These are phyloP conservation scores for Vespertilio murinus DNA, from an alignment of 2,797 vertebrate species.

Conservation along the genomic window DNA sequence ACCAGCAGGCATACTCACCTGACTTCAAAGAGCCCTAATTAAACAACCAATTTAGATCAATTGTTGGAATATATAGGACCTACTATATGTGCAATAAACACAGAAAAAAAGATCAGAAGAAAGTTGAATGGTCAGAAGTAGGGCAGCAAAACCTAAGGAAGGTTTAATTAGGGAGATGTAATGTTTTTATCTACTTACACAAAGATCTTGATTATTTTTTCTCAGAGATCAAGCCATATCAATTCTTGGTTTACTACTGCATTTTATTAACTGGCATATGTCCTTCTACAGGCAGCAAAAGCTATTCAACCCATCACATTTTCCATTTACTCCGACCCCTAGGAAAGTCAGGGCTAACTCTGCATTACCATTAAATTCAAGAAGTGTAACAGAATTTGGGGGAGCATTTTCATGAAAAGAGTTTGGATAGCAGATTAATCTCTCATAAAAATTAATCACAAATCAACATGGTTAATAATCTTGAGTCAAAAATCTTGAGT, in stretches of 20 bases:
- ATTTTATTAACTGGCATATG: neutral
- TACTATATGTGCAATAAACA: neutral
- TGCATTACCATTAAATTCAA: neutral
- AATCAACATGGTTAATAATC: neutral
- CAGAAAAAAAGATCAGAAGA: neutral
- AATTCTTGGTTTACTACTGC: slow-evolving; percentile 11
- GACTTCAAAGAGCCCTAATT: neutral
- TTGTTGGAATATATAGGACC: neutral
- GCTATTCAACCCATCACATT: neutral
- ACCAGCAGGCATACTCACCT: neutral
- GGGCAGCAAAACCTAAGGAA: neutral
- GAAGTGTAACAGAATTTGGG: slow-evolving; percentile 15
- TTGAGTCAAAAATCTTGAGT: neutral
- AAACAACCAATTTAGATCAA: neutral
- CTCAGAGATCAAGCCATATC: neutral
- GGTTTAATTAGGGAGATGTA: neutral
- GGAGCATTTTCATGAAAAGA: neutral
- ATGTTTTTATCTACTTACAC: neutral
- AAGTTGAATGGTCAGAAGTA: neutral
- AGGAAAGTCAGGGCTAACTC: neutral
- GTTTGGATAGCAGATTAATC: neutral
- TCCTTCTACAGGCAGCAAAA: slow-evolving; percentile 18
- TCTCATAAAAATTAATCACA: slow-evolving; percentile 2
- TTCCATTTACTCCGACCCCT: neutral
- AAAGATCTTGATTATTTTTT: neutral